Evolutionary conservation across 2,113 vertebrate genomes (phyloP).

Genomic region (Bos indicus): DNA sequence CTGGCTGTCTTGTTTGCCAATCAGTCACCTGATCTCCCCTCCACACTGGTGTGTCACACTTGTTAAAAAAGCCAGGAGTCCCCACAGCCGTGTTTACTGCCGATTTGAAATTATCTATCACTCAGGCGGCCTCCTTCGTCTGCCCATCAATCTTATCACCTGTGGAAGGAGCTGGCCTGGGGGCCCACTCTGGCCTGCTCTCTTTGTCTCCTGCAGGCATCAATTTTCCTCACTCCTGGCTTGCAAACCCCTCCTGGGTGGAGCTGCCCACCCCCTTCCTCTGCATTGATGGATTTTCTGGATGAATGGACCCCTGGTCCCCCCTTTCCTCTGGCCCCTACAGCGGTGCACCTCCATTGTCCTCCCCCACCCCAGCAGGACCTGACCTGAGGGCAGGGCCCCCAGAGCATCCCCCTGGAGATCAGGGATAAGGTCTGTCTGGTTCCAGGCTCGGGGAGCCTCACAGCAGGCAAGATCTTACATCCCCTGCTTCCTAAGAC

Average conservation of each 20-base stretch:
- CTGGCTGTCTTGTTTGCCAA: background rate
- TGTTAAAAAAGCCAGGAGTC: background rate
- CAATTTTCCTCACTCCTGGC: background rate
- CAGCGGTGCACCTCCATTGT: background rate
- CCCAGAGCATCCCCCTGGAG: background rate
- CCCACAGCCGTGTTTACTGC: background rate
- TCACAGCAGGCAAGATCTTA: background rate
- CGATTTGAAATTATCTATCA: background rate
- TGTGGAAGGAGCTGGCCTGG: background rate
- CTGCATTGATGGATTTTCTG: background rate
- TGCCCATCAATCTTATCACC: conserved; percentile 29
- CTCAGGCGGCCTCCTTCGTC: background rate
- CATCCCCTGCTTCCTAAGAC: background rate
- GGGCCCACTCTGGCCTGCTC: background rate
- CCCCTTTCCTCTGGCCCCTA: background rate
- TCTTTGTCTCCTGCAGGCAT: conserved; percentile 29
- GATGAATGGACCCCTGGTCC: background rate
- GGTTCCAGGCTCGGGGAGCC: too few species aligned
- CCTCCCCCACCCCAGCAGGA: background rate
- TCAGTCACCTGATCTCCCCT: background rate
- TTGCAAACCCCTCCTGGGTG: background rate
- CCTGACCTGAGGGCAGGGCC: background rate
- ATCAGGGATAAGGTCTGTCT: background rate
- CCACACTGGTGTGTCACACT: background rate
- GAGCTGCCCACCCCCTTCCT: background rate